Percentiles rank a stretch among this genome's conserved stretches.
These are phyloP conservation scores for Staurois parvus DNA, from an alignment of 2,797 vertebrate species.

Conservation along the genomic window DNA sequence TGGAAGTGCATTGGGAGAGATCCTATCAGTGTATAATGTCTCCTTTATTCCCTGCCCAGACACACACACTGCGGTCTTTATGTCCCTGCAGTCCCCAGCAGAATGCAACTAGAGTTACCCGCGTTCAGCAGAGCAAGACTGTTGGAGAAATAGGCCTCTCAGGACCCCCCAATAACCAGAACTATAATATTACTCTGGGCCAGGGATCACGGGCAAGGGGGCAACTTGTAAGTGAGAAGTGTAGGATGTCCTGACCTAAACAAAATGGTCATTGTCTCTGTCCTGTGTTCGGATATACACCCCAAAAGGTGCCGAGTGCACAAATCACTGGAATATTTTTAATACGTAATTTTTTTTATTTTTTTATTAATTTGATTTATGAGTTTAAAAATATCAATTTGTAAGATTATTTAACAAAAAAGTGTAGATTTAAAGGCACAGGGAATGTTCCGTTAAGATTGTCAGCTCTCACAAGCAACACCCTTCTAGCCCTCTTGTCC, in stretches of 20 bases:
- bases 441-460: too few species aligned
- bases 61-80: conserved; percentile 45
- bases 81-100: conserved; percentile 28
- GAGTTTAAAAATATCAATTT: too few species aligned
- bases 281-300: conserved; percentile 30
- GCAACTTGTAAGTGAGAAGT: conserved; percentile 43
- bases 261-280: conserved; percentile 38
- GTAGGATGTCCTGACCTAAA: conserved; percentile 35
- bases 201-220: not conserved
- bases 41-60: conserved; percentile 42
- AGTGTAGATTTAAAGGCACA: too few species aligned
- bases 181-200: conserved; percentile 41
- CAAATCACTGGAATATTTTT: not conserved
- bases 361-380: too few species aligned
- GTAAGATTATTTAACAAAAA: too few species aligned
- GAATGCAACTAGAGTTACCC: conserved; percentile 58
- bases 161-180: conserved; percentile 58
- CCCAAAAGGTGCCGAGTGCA: conserved; percentile 1
- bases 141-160: conserved; percentile 49
- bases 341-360: too few species aligned
- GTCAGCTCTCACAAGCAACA: too few species aligned
- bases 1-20: not conserved
- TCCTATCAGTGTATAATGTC: conserved; percentile 47
- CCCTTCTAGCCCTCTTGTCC: too few species aligned
- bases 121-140: conserved; percentile 53